phyloP scores from a whole-genome alignment of 1,140 invertebrate species.

The Drosophila santomea region DNA sequence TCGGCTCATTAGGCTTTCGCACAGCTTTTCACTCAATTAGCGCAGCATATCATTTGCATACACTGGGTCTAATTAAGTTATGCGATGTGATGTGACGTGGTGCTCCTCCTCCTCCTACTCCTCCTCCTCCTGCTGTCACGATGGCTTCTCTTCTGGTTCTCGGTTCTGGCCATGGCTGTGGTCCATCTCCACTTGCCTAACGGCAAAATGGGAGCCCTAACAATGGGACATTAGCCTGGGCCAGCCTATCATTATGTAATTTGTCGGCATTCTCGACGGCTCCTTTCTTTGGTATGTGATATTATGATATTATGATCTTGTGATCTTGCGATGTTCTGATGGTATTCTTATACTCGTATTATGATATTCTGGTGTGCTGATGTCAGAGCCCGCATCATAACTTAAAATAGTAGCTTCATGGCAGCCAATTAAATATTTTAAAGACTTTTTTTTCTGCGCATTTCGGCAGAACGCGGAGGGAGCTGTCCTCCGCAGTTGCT shows the following conservation, averaged over 20 bases:
- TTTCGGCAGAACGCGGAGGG: slow-evolving; percentile 27
- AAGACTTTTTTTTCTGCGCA: slow-evolving; percentile 45
- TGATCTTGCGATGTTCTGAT: slow-evolving; percentile 3
- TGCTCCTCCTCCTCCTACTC: slow-evolving; percentile 7
- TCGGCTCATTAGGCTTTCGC: slow-evolving; percentile 48
- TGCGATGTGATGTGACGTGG: not conserved
- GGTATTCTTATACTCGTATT: not conserved
- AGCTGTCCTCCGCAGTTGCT: slow-evolving; percentile 52
- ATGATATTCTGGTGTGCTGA: slow-evolving; percentile 44
- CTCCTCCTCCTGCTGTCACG: slow-evolving; percentile 11
- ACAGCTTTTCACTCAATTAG: slow-evolving; percentile 70
- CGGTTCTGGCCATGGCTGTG: not conserved
- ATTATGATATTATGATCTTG: not conserved
- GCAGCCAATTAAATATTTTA: slow-evolving; percentile 74
- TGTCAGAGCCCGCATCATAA: slow-evolving; percentile 75
- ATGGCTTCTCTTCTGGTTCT: not conserved
- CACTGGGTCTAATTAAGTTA: slow-evolving; percentile 66
- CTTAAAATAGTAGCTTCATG: slow-evolving; percentile 74
- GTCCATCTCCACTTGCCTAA: slow-evolving; percentile 14
- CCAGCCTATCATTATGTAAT: slow-evolving; percentile 74
- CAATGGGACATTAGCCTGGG: slow-evolving; percentile 38
- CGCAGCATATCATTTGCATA: slow-evolving; percentile 76
- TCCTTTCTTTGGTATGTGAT: slow-evolving; percentile 32
- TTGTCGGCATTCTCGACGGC: slow-evolving; percentile 49
- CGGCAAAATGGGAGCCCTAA: slow-evolving; percentile 36